Evolutionary conservation across 2,113 vertebrate genomes (phyloP), one percentile per base, ranked within the genome.

Genomic region (Leiothrix lutea): DNA sequence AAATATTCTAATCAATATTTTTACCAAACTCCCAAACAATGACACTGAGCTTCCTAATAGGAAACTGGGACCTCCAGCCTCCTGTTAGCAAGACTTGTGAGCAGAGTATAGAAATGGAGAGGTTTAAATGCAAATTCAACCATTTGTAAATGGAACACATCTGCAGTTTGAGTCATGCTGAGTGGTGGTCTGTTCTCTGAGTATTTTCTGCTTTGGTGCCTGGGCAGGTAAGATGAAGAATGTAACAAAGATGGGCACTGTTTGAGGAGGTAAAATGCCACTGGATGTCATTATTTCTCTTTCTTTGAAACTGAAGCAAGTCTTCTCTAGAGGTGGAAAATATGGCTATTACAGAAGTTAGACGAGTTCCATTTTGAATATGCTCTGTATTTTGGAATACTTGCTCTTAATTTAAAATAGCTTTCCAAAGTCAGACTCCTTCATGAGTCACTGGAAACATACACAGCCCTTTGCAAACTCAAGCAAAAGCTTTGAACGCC

Each of bases 401-500:
- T 88, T 38, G 45, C 86, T 51, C 53, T 58, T 80, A 71, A 67
- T 95, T 93, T 96, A 86, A 96, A 96, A 95, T 93, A 80, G 51
- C 36, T 85, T 91, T 94, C 73, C 47, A 61, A 87, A 94, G 70
- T 92, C 90, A 88, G 78, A 82, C 71, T 90, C 69, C 60, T 83
- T 88, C 74, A 85, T 94, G 86, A 95, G 54, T 91, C 89, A 91
- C 61, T 91, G 91, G 96, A 95, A 97, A 95, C 78, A 94, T 44
- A 94, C 73, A 95, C 73, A 90, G 50, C 29, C 62, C 57, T 91
- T 87, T 85, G 91, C 90, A 93, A 92, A 90, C 0, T 51, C 79
- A 95, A 90, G 92, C 77, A 78, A 92, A 95, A 95, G 21, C 67
- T 72, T 82, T 45, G 38, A 72, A 47, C 0, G 0, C 19, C 45